Base-by-base conservation (phyloP, 1,140 invertebrate genomes). In the Platyscapa corneri region DNA sequence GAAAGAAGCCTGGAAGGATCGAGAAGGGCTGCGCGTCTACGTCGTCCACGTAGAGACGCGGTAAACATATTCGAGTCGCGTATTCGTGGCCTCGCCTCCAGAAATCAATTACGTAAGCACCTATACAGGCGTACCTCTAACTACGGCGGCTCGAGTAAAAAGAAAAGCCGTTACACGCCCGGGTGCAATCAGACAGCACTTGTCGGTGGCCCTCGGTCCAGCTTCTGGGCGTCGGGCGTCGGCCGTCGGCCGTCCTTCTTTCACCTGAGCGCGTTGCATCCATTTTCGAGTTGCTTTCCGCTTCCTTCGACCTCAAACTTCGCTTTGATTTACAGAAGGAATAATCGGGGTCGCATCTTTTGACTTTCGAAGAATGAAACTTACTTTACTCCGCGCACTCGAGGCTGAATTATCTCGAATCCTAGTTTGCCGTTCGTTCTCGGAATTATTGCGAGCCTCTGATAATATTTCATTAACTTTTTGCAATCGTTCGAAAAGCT, bases 41-140 rank as follows among this genome's bases (percentile, higher is more conserved):
- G 14, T 16, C 7, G 46, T 30, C 30, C 37, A 56, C n/a, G 12
- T n/a, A 75, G 12, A 56, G 5, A 60, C 5, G 30, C 2, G 7
- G 16, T 7, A 67, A 72, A 30, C 2, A 60, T 77, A 83, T 77
- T 67, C 74, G 20, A 16, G 34, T 83, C 74, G 37, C 56, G 82
- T 83, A 42, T 0, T 32, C 14, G 3, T 32, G 30, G 60, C 30
- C 75, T 78, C 42, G 30, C 20, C 56, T 70, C 56, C 82, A 78
- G 46, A 84, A 84, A 84, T 84, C 75, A 84, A 84, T 84, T 84
- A 77, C 82, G 8, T 10, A 18, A 30, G 72, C 23, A 30, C 12
- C 18, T 77, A 64, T 39, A 79, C 72, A 39, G 1, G 42, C 12
- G 12, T 10, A 37, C 8, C 42, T 27, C 6, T 74, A n/a, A 42